Conservation (phyloP, 2,888 invertebrate species). For the Caenorhabditis plicata region DNA sequence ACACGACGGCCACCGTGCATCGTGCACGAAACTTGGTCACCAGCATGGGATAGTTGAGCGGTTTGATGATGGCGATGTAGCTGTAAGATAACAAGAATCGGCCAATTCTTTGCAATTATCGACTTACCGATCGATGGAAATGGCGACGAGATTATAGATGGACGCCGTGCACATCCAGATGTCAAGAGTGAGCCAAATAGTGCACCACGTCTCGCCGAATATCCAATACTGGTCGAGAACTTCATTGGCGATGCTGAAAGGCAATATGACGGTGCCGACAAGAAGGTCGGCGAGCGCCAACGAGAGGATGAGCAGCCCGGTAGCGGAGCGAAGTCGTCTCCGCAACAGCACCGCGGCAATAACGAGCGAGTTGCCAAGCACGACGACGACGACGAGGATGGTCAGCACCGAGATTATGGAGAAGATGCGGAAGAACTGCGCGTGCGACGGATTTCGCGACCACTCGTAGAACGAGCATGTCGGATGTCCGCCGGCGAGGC, state of each 20-base stretch:
- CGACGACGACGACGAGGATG: constrained; percentile 63
- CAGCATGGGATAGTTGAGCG: constrained; percentile 88
- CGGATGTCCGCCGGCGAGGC: too few relatives aligned
- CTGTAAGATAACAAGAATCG: not conserved
- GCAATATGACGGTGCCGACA: constrained; percentile 90
- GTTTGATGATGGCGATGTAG: constrained; percentile 93
- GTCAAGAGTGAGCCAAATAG: constrained; percentile 87
- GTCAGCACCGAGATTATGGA: constrained; percentile 64
- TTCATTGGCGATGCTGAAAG: constrained; percentile 92
- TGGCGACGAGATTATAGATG: constrained; percentile 91
- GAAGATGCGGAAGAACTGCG: constrained; percentile 63
- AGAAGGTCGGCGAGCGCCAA: constrained; percentile 88
- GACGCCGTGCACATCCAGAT: constrained; percentile 99
- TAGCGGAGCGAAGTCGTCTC: constrained; percentile 79
- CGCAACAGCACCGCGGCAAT: constrained; percentile 65
- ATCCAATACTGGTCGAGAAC: constrained; percentile 83
- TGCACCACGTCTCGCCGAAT: constrained; percentile 90
- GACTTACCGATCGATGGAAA: constrained; percentile 77
- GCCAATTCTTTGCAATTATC: not conserved
- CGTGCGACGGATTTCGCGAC: constrained; percentile 60
- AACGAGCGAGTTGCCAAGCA: constrained; percentile 64
- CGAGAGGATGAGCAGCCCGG: constrained; percentile 93
- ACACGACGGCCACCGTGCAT: constrained; percentile 73
- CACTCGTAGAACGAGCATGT: constrained; percentile 60
- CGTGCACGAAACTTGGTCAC: constrained; percentile 71